phyloP scores from a whole-genome alignment of 2,797 vertebrate genomes.

The Erithacus rubecula region DNA sequence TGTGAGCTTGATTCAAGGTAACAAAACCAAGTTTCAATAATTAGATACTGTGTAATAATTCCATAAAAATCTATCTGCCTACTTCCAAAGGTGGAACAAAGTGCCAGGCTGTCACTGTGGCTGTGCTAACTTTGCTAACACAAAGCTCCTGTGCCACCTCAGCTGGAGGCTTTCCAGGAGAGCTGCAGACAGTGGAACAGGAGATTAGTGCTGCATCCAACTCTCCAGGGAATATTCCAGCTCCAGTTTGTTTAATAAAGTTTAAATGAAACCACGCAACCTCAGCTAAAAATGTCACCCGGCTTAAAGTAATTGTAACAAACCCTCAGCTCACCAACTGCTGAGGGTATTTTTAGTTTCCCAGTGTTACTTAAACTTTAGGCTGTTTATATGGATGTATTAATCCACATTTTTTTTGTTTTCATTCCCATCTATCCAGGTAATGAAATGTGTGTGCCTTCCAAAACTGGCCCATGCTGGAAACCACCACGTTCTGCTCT shows the following conservation, averaged over 20 bases:
- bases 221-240: not conserved
- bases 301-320: not conserved
- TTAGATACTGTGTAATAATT: not conserved
- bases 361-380: constrained; percentile 5
- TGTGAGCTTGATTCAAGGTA: not conserved
- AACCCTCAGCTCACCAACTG: not conserved
- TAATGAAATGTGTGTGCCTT: not conserved
- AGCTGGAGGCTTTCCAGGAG: not conserved
- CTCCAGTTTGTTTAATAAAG: constrained; percentile 59
- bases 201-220: constrained; percentile 10
- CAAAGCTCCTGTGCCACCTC: not conserved
- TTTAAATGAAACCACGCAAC: constrained; percentile 43
- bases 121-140: not conserved
- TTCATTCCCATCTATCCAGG: not conserved
- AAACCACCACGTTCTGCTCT: not conserved
- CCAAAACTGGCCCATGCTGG: not conserved
- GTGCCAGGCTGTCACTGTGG: not conserved
- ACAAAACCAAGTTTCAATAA: not conserved
- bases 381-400: not conserved
- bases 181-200: not conserved
- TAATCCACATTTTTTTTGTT: not conserved
- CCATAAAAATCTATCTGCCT: not conserved
- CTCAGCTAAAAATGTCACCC: constrained; percentile 44
- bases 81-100: not conserved
- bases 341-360: not conserved